Evolutionary conservation across 1,140 invertebrate genomes (phyloP).

Genomic region (Penaeus vannamei): DNA sequence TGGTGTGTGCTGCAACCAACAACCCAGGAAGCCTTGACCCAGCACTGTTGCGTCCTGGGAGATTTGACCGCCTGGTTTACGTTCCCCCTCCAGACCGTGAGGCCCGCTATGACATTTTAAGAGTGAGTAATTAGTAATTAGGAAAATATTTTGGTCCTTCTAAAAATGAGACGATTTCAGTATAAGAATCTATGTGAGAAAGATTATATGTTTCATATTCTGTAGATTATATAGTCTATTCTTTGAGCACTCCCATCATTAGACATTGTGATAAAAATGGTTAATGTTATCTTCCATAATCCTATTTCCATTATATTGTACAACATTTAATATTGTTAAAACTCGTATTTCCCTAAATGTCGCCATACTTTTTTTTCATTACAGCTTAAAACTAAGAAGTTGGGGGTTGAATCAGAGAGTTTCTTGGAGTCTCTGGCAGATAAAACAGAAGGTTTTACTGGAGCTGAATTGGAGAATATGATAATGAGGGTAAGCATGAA

Average conservation of each 20-base stretch:
- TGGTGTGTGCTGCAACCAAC: constrained; percentile 96
- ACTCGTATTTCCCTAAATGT: background rate
- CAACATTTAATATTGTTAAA: no score
- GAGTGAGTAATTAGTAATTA: constrained; percentile 3
- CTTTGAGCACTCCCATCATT: no score
- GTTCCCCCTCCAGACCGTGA: constrained; percentile 46
- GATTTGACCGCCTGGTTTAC: constrained; percentile 90
- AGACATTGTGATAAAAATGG: no score
- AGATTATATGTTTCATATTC: no score
- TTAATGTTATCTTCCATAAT: no score
- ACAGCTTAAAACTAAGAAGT: constrained; percentile 12
- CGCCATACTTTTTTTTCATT: background rate
- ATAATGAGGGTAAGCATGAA: background rate
- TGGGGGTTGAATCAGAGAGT: background rate
- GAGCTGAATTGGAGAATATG: constrained; percentile 3
- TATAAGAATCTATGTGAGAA: no score
- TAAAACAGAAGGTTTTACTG: constrained; percentile 11
- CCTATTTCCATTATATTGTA: no score
- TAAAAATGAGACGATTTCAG: no score
- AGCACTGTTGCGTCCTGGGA: constrained; percentile 88
- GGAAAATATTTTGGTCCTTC: no score
- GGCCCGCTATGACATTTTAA: constrained; percentile 44
- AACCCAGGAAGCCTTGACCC: constrained; percentile 91
- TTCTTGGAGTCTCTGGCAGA: background rate
- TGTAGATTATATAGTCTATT: no score